Evolutionary conservation across 2,888 invertebrate species (phyloP), one percentile per base, ranked within the genome.

Genomic region (Xiphydria camelus): DNA sequence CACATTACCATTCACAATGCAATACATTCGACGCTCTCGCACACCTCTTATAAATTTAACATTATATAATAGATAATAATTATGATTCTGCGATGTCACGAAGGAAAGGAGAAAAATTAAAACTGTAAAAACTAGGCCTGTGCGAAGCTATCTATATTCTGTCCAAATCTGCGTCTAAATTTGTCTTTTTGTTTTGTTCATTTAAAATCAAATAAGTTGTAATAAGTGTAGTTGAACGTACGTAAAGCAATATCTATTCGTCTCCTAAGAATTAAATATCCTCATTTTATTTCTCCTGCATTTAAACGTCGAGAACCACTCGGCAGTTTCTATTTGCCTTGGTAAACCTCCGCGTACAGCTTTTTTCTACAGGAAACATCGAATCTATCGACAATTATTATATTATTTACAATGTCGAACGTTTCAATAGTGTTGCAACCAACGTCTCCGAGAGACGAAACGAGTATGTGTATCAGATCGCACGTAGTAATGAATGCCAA

Each of bases 111-210:
- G 61, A 63, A 56, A 42, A 58, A 59, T 53, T 55, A n/a, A n/a
- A n/a, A n/a, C 47, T 53, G 57, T 62, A 64, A 65, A 66, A 70
- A 55, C 62, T 62, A 63, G 64, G 62, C 64, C 62, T 59, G 50
- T 51, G 62, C 54, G 49, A 56, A 57, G 51, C 47, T 52, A 48
- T 42, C 50, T 22, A 41, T 49, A 49, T 35, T 47, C 14, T 31
- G 26, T 51, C 45, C 47, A 57, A 56, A 53, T 54, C 57, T 45
- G 53, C 59, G 53, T 34, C 47, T 41, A 56, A 59, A 46, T 43
- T 10, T 41, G 20, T 47, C 45, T 43, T 37, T 48, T 44, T 38
- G 32, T 23, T 4, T 3, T 41, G 33, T 17, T 38, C 34, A 46
- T 38, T 29, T 12, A 41, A 20, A 10, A 36, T 48, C 17, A n/a